Conservation (phyloP, 2,113 vertebrate genomes). For the Myotis yumanensis region DNA sequence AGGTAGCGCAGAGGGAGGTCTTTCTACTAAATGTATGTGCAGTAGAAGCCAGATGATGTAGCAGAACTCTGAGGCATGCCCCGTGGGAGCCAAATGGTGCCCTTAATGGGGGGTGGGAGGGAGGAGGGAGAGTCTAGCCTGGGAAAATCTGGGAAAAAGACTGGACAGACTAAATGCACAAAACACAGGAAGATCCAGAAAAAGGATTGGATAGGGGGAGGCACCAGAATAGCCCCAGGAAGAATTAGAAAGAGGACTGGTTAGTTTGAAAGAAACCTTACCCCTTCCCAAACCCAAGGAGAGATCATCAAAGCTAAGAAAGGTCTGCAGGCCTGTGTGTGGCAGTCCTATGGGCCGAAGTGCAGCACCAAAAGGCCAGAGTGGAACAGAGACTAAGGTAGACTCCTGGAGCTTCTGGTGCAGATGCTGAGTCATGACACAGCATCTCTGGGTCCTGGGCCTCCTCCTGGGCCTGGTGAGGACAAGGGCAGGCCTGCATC, state of each 20-base stretch:
- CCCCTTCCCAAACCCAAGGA: background rate
- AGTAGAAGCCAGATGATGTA: background rate
- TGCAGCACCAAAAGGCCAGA: background rate
- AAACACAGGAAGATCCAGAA: background rate
- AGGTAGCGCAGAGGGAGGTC: background rate
- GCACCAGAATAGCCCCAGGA: background rate
- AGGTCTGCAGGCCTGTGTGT: background rate
- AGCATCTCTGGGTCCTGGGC: background rate
- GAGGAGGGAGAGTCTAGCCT: background rate
- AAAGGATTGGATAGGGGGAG: background rate
- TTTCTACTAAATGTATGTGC: background rate
- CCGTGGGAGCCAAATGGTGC: background rate
- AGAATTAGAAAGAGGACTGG: background rate
- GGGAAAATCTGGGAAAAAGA: background rate
- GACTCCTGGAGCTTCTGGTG: background rate
- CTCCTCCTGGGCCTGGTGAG: background rate
- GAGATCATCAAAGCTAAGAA: background rate
- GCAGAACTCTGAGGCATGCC: background rate
- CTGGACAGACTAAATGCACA: background rate
- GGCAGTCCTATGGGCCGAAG: background rate
- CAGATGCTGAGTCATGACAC: too few species aligned
- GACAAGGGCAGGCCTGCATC: background rate
- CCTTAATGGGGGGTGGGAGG: background rate
- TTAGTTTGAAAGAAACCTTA: background rate
- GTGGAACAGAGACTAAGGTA: background rate